Evolutionary conservation across 2,113 vertebrate species (phyloP).

Genomic region (Aptenodytes forsteri): DNA sequence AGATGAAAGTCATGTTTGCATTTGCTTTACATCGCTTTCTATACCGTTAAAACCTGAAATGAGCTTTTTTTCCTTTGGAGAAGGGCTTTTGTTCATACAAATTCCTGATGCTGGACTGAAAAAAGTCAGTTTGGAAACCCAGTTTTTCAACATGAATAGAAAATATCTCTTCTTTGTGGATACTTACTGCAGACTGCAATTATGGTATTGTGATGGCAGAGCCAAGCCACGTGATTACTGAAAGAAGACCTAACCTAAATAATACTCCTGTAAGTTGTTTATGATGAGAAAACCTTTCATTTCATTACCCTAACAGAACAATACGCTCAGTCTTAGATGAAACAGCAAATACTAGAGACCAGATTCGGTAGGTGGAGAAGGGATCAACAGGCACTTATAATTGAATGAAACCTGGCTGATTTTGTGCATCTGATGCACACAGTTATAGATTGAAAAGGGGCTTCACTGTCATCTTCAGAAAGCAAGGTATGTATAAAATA

Average conservation of each 20-base stretch:
- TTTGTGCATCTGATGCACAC: neutral
- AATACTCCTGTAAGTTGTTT: neutral
- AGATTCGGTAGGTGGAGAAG: neutral
- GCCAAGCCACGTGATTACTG: neutral
- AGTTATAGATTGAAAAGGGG: neutral
- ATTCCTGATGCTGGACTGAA: neutral
- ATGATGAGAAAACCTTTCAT: neutral
- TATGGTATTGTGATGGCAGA: neutral
- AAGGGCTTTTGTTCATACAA: neutral
- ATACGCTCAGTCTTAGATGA: neutral
- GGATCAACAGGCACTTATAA: neutral
- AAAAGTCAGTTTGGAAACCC: neutral
- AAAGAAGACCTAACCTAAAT: neutral
- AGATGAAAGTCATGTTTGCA: neutral
- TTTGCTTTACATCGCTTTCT: neutral
- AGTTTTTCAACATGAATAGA: neutral
- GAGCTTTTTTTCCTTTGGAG: neutral
- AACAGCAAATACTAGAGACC: neutral
- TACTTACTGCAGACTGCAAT: neutral
- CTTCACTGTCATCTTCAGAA: neutral
- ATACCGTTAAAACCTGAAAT: neutral
- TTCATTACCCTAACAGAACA: neutral
- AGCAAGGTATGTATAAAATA: neutral
- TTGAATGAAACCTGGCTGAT: neutral
- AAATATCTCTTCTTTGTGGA: neutral